Conservation (phyloP, 2,113 vertebrate species). For the Anolis sagrei region DNA sequence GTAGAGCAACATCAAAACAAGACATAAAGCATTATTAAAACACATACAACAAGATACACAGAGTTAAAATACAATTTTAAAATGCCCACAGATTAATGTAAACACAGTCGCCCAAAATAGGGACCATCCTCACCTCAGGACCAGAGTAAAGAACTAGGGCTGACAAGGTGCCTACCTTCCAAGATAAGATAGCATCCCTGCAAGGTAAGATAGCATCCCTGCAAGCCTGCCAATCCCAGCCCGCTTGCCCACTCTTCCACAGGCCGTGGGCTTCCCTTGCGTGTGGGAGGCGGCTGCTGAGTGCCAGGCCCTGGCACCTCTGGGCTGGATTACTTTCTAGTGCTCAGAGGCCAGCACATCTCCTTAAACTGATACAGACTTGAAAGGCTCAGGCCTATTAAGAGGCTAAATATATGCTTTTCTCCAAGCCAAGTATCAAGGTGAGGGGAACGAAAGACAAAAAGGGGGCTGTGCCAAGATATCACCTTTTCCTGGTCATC, state of each 20-base stretch:
- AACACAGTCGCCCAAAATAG: too few relatives aligned
- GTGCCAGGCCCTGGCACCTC: background rate
- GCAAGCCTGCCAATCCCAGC: rapidly evolving
- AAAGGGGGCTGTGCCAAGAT: background rate
- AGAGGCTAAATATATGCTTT: constrained; percentile 17
- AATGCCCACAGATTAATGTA: too few relatives aligned
- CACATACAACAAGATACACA: too few relatives aligned
- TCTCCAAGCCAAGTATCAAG: background rate
- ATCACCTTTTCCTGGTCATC: background rate
- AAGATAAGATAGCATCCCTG: too few relatives aligned
- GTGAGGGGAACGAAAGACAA: background rate
- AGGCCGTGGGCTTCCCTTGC: background rate
- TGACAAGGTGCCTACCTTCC: background rate
- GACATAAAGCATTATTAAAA: too few relatives aligned
- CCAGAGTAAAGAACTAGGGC: background rate
- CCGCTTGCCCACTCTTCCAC: background rate
- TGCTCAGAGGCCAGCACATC: background rate
- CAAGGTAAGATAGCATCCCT: background rate
- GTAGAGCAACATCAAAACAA: too few relatives aligned
- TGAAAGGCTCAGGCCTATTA: background rate
- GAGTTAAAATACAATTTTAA: too few relatives aligned
- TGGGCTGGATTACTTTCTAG: background rate
- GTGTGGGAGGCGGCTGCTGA: background rate
- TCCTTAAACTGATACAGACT: background rate
- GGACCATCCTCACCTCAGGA: background rate